Base-by-base conservation (phyloP, 2,113 vertebrate genomes). In the Anarhynchus alexandrinus region DNA sequence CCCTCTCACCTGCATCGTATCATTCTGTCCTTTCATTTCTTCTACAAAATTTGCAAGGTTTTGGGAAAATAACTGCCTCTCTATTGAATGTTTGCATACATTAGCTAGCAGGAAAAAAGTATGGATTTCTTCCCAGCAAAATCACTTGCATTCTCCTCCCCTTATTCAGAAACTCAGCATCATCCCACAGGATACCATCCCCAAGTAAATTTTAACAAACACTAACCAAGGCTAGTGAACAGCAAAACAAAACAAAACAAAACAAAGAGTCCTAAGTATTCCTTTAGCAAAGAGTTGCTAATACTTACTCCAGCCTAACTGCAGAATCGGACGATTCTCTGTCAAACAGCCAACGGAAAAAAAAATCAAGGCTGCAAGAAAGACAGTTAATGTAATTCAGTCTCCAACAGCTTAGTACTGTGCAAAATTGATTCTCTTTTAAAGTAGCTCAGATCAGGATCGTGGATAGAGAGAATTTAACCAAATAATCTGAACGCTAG, bases 341-440 rank as follows among this genome's bases (percentile, higher is more conserved):
- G 96, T 99, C 99, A 97, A 99, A 99, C 40, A 99, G 97, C 99
- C 99, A 99, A 27, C 98, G 98, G 94, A 99, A 99, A 98, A 99
- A 99, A 83, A 99, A 97, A 11, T 99, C 99, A 74, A 99, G 98
- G 96, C 99, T 99, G 97, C 57, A 98, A 98, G 72, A 96, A 82
- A 97, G 42, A 93, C 1, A 12, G 43, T 82, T 73, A 47, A 79
- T 42, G 43, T 62, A 59, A 79, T 76, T 93, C 47, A 95, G 61
- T 54, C 87, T 76, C 49, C 49, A 82, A 51, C 34, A 85, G 16
- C 62, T 74, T 29, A 43, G 15, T 42, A 70, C 11, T 40, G 17
- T 40, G 20, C 58, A 87, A 90, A 91, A 80, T 23, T 34, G 9
- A 66, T 79, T 72, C 40, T 71, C 52, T 88, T 89, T 59, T 59